Evolutionary conservation across 2,888 invertebrate species (phyloP).

Genomic region (Diadegma fenestrale): DNA sequence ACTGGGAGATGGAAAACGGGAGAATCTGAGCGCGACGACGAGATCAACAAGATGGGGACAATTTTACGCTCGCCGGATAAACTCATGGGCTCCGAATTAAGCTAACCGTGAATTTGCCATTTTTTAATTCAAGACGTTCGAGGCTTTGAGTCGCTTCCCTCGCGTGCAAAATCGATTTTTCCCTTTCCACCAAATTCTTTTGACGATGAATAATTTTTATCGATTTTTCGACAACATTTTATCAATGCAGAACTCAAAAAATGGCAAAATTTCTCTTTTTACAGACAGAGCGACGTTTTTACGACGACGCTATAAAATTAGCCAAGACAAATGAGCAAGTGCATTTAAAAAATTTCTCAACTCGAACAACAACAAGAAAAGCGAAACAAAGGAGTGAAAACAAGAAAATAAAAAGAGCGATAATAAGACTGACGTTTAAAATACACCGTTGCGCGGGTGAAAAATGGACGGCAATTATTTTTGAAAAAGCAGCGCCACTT

Average conservation of each 20-base stretch:
- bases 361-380: background rate
- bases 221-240: background rate
- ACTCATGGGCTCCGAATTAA: background rate
- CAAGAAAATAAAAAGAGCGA: slow-evolving; percentile 2
- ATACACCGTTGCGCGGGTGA: slow-evolving; percentile 2
- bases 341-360: slow-evolving; percentile 42
- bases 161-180: background rate
- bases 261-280: background rate
- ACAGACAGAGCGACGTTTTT: slow-evolving; percentile 13
- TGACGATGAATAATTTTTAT: background rate
- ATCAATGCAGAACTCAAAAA: background rate
- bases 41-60: slow-evolving; percentile 6
- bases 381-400: slow-evolving; percentile 19
- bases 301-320: slow-evolving; percentile 39
- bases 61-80: slow-evolving; percentile 3
- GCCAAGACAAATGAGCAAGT: background rate
- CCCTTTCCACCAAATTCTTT: background rate
- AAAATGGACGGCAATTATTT: slow-evolving; percentile 27
- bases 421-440: background rate
- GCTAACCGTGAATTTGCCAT: background rate
- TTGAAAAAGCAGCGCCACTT: background rate
- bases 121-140: background rate
- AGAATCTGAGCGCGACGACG: slow-evolving; percentile 43
- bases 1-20: background rate
- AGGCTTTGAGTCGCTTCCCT: background rate